A percentile compares a stretch with the other conserved stretches of the same genome.
phyloP scores from a whole-genome alignment of 2,797 vertebrate genomes.

The Coranthus polyacanthus region DNA sequence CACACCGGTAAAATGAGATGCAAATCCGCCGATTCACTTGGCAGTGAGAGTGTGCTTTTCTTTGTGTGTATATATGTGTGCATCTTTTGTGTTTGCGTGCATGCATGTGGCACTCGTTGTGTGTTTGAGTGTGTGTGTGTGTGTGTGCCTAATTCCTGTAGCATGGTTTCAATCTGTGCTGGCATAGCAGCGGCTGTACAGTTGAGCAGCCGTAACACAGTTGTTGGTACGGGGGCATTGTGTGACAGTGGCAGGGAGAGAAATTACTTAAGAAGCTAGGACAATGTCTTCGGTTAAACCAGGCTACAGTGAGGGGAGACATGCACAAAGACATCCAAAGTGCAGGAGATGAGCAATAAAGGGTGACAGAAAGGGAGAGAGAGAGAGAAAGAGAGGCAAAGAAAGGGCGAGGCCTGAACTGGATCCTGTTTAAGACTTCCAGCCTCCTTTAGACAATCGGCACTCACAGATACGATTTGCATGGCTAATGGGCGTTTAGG shows the following conservation, averaged over 20 bases:
- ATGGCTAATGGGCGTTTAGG: slow-evolving; percentile 89
- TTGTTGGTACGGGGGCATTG: slow-evolving; percentile 93
- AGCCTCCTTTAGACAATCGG: slow-evolving; percentile 86
- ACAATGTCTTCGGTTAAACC: slow-evolving; percentile 91
- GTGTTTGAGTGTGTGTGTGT: slow-evolving; percentile 72
- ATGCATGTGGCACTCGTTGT: slow-evolving; percentile 37
- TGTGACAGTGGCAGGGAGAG: slow-evolving; percentile 91
- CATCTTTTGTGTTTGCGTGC: slow-evolving; percentile 70
- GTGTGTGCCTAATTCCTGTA: slow-evolving; percentile 90
- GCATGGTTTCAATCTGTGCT: slow-evolving; percentile 89
- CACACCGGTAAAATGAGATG: slow-evolving; percentile 91
- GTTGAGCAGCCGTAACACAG: slow-evolving; percentile 94
- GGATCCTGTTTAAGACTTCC: slow-evolving; percentile 82
- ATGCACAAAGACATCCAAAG: slow-evolving; percentile 82
- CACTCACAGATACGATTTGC: slow-evolving; percentile 95
- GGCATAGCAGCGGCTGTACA: slow-evolving; percentile 91
- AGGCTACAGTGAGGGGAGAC: slow-evolving; percentile 88
- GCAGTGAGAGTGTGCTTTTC: slow-evolving; percentile 83
- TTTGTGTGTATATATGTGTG: slow-evolving; percentile 68
- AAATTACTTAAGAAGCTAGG: slow-evolving; percentile 87
- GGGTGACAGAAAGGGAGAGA: slow-evolving; percentile 19
- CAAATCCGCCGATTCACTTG: slow-evolving; percentile 94
- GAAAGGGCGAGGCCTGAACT: slow-evolving; percentile 58
- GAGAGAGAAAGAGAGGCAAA: slow-evolving; percentile 22
- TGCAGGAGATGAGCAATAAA: slow-evolving; percentile 74